Evolutionary conservation across 2,888 invertebrate genomes (phyloP).

Genomic region (Drosophila neonasuta): DNA sequence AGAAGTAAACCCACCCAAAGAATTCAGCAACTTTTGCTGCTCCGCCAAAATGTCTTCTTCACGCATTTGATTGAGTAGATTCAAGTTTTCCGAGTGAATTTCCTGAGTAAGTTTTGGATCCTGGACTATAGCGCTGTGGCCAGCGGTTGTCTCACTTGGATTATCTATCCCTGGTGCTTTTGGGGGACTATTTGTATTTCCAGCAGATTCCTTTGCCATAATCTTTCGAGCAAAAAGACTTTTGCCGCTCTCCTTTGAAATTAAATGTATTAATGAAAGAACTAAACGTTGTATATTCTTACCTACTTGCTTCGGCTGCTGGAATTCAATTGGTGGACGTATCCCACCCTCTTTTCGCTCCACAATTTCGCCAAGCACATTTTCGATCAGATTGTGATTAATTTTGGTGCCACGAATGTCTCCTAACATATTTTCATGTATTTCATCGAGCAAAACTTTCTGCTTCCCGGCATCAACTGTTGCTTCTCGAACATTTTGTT

Average conservation of each 20-base stretch:
- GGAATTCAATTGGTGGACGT: constrained; percentile 15
- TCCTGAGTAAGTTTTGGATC: constrained; percentile 83
- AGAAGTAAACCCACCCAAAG: constrained; percentile 69
- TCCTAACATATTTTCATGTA: constrained; percentile 70
- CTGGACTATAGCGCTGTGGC: constrained; percentile 76
- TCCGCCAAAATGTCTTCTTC: constrained; percentile 89
- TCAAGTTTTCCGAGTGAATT: constrained; percentile 90
- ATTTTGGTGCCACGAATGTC: constrained; percentile 55
- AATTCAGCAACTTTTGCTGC: constrained; percentile 86
- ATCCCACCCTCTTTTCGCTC: constrained; percentile 79
- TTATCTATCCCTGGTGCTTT: neutral
- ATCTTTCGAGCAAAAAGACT: constrained; percentile 81
- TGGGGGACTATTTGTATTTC: neutral
- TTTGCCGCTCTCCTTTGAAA: constrained; percentile 55
- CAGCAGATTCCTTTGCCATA: constrained; percentile 32
- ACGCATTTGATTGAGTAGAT: constrained; percentile 86
- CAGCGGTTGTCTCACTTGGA: constrained; percentile 18
- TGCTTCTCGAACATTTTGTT: neutral
- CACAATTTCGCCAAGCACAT: constrained; percentile 84
- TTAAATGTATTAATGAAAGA: neutral
- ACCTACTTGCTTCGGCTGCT: constrained; percentile 13
- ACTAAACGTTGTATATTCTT: rapidly evolving
- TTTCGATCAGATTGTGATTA: constrained; percentile 35
- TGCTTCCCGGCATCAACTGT: neutral
- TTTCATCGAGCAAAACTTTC: constrained; percentile 64